Evolutionary conservation across 2,888 invertebrate genomes (phyloP), one percentile per base, ranked within the genome.

Genomic region (Agonopterix heracliana): DNA sequence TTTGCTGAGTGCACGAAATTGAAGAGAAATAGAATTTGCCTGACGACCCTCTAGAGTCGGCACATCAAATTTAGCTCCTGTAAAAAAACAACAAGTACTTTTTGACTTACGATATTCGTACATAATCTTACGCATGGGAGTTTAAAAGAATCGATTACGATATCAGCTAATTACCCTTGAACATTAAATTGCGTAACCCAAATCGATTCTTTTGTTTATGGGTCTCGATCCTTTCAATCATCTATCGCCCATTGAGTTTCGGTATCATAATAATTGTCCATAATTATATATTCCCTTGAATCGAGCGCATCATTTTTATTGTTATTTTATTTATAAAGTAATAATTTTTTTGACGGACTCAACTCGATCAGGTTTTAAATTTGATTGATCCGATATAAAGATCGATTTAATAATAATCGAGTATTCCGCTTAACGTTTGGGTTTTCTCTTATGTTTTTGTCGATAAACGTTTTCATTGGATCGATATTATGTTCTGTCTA

Each of bases 241-340:
- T 87, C 87, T 86, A 86, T 85, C 83, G 79, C 72, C 80, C 82
- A 86, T 85, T 85, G 79, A 81, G 84, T 81, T 81, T 82, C 79
- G 80, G 74, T 81, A 86, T 87, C 83, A 86, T 83, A 87, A 85
- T 88, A 88, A 88, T 88, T 88, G 87, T 83, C 83, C 88, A 85
- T 88, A 88, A 88, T 88, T 88, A 88, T 81, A 88, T 83, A 86
- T 85, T 84, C 86, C 81, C 84, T 80, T 81, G 80, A 80, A 78
- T 78, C 70, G 66, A 71, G 77, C 79, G 80, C 85, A 81, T 86
- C 87, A 71, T 78, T 88, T 87, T 88, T 88, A 88, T 88, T 88
- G 87, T 86, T 88, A 88, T 88, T 88, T 88, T 88, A 88, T 88
- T 88, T 88, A 88, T 87, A 87, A 87, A 85, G 83, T 87, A 82